Conservation (phyloP, 2,888 invertebrate genomes). For the Heteropelma amictum region DNA sequence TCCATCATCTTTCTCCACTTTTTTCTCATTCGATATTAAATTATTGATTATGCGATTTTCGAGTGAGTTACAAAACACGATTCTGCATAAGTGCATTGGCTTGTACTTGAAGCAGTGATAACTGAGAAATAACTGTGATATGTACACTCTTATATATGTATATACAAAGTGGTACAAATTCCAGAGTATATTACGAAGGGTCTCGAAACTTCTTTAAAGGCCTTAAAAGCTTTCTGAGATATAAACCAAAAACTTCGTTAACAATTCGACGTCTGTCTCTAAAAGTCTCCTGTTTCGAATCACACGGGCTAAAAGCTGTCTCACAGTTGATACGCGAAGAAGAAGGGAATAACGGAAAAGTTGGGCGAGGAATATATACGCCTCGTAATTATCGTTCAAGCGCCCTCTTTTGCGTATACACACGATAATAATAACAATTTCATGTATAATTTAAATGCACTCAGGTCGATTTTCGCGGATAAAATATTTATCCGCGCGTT, state of each 20-base stretch:
- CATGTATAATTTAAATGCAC: constrained; percentile 20
- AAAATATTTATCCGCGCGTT: constrained; percentile 35
- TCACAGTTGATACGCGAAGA: constrained; percentile 8
- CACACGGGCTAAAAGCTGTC: neutral
- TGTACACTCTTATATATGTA: neutral
- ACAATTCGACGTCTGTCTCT: constrained; percentile 60
- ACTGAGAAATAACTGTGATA: neutral
- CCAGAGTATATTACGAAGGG: constrained; percentile 40
- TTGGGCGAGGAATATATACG: neutral
- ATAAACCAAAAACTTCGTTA: constrained; percentile 72
- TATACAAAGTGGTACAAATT: neutral
- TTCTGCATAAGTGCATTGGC: constrained; percentile 8
- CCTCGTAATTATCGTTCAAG: constrained; percentile 10
- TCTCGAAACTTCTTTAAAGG: constrained; percentile 53
- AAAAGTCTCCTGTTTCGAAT: constrained; percentile 1
- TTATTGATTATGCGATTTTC: constrained; percentile 26
- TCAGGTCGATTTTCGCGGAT: constrained; percentile 30
- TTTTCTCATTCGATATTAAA: neutral
- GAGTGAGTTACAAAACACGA: neutral
- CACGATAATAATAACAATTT: neutral
- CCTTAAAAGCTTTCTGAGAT: constrained; percentile 73
- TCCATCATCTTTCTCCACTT: neutral
- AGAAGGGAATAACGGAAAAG: neutral
- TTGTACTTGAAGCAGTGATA: neutral
- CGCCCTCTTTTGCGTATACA: neutral